phyloP scores from a whole-genome alignment of 53 echinoderm and acorn worm genomes.

The Paracentrotus lividus region DNA sequence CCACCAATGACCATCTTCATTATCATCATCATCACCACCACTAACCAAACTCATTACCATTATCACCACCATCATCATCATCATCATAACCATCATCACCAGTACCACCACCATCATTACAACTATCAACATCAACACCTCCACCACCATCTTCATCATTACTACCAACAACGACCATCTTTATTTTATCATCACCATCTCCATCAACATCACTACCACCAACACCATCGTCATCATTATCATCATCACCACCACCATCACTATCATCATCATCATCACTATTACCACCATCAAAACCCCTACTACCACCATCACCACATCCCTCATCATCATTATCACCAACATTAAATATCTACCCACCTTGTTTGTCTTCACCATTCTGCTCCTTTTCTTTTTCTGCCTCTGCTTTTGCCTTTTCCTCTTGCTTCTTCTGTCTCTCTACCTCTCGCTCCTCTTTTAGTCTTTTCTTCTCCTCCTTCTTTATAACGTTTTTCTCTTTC shows the following conservation, averaged over 20 bases:
- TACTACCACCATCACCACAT: constrained; percentile 4
- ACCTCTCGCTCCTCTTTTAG: constrained; percentile 65
- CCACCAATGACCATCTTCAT: neutral
- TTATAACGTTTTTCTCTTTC: constrained; percentile 88
- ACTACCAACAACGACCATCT: no score
- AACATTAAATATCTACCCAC: neutral
- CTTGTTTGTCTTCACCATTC: constrained; percentile 75
- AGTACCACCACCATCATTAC: constrained; percentile 39
- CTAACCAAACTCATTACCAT: constrained; percentile 11
- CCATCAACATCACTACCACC: neutral
- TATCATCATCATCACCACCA: constrained; percentile 30
- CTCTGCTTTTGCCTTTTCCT: constrained; percentile 76
- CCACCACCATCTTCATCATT: no score
- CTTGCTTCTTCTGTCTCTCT: constrained; percentile 78
- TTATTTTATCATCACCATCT: no score
- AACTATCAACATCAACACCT: constrained; percentile 28
- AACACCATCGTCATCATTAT: neutral
- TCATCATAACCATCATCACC: constrained; percentile 4
- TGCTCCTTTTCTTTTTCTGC: constrained; percentile 84
- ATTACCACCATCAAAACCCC: neutral
- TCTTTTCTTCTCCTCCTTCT: constrained; percentile 86
- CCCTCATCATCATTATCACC: constrained; percentile 42
- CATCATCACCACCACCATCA: neutral
- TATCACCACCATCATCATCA: neutral
- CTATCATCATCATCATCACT: constrained; percentile 1